Evolutionary conservation across 2,113 vertebrate genomes (phyloP).

Genomic region (Pangasianodon gigas): DNA sequence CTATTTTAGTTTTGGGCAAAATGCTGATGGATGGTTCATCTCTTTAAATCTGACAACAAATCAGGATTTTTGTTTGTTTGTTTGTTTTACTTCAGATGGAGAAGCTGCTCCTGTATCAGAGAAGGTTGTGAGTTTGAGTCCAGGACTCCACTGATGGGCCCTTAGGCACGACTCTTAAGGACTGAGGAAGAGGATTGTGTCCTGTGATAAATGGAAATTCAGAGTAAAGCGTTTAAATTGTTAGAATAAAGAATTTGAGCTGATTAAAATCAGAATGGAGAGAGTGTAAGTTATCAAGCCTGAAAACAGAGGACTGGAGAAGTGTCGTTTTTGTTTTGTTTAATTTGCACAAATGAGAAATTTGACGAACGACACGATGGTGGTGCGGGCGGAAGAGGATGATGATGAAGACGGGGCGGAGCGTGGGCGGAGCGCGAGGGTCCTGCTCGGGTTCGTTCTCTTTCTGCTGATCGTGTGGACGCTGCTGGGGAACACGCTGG

Average conservation of each 20-base stretch:
- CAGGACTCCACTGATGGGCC: neutral
- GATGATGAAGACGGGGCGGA: constrained; percentile 43
- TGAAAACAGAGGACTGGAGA: neutral
- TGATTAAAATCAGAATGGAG: neutral
- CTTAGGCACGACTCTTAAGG: neutral
- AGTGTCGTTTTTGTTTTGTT: neutral
- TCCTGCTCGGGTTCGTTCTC: constrained; percentile 74
- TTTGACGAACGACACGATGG: constrained; percentile 53
- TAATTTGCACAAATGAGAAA: constrained; percentile 62
- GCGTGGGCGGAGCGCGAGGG: constrained; percentile 57
- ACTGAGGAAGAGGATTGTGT: neutral
- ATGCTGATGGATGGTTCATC: neutral
- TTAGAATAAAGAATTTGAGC: too few species aligned
- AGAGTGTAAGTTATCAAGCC: neutral
- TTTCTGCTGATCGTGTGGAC: constrained; percentile 78
- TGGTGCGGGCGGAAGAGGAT: constrained; percentile 53
- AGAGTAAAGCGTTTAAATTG: neutral
- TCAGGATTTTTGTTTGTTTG: neutral
- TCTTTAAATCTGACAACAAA: neutral
- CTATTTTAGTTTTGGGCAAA: neutral
- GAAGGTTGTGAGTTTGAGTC: neutral
- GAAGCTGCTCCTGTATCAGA: neutral
- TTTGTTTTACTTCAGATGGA: neutral
- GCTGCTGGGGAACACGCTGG: constrained; percentile 75
- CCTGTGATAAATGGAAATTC: neutral